Percentiles rank a stretch among this genome's conserved stretches.
phyloP scores from a whole-genome alignment of 2,888 invertebrate genomes.

The Cistogaster globosa region DNA sequence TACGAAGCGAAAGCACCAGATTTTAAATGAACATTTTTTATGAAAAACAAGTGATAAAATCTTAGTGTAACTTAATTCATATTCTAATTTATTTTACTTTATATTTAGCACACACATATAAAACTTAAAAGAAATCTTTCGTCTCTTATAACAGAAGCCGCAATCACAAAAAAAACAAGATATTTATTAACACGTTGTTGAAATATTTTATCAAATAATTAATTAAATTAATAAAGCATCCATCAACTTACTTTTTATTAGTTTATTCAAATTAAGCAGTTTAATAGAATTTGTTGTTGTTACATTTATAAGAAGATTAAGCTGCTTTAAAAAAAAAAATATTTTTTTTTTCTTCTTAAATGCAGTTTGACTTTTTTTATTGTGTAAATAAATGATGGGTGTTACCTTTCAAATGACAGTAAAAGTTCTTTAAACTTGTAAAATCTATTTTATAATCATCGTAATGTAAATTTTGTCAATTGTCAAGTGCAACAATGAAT shows the following conservation, averaged over 20 bases:
- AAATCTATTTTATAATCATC: constrained; percentile 1
- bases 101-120: not conserved
- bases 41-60: too few relatives aligned
- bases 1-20: too few relatives aligned
- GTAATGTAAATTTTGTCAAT: constrained; percentile 18
- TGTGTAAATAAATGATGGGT: too few relatives aligned
- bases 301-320: not conserved
- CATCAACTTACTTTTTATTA: not conserved
- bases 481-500: constrained; percentile 29
- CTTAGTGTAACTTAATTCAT: too few relatives aligned
- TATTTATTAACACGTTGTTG: too few relatives aligned
- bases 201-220: constrained; percentile 13
- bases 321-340: not conserved
- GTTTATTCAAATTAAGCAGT: constrained; percentile 20
- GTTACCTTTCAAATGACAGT: too few relatives aligned
- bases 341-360: not conserved
- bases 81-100: not conserved
- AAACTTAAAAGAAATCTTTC: constrained; percentile 6
- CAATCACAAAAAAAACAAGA: not conserved
- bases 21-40: too few relatives aligned
- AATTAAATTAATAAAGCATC: not conserved
- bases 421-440: too few relatives aligned
- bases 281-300: constrained; percentile 10
- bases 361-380: not conserved
- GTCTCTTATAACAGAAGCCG: not conserved